A percentile compares a stretch with the other conserved stretches of the same genome.
Evolutionary conservation across 2,113 vertebrate species (phyloP).

Genomic region (Tragelaphus strepsiceros): DNA sequence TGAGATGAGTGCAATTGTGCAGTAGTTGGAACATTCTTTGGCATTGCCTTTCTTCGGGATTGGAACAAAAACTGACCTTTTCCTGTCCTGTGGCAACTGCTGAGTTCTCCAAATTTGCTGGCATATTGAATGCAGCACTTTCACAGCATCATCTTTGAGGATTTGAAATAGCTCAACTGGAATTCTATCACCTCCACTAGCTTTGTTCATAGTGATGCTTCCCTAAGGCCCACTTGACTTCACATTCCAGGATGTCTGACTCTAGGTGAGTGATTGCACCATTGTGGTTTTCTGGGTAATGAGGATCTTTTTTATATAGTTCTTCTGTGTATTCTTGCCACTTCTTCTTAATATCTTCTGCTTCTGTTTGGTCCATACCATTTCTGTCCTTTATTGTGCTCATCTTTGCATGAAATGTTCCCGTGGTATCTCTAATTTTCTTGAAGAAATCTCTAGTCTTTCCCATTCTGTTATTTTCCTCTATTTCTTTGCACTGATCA

Average conservation of each 20-base stretch:
- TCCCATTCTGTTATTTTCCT: background rate
- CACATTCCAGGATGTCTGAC: background rate
- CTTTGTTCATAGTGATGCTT: background rate
- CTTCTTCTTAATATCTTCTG: background rate
- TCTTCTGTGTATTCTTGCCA: background rate
- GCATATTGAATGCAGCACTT: background rate
- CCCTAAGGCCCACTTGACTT: background rate
- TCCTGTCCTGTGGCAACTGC: background rate
- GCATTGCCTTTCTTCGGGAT: background rate
- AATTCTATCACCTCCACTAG: background rate
- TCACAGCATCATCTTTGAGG: background rate
- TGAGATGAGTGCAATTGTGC: fast-evolving
- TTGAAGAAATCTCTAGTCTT: background rate
- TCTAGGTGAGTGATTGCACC: background rate
- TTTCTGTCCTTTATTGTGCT: background rate
- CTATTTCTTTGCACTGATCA: background rate
- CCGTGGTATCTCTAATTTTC: background rate
- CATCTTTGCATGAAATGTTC: background rate
- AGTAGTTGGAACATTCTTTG: background rate
- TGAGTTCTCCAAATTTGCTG: background rate
- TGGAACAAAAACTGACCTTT: background rate
- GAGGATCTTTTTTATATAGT: background rate
- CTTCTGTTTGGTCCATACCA: background rate
- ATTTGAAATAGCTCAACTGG: background rate
- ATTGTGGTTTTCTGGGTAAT: background rate